These are phyloP conservation scores for Dipus sagitta DNA, from an alignment of 2,797 vertebrate species.

Conservation along the genomic window DNA sequence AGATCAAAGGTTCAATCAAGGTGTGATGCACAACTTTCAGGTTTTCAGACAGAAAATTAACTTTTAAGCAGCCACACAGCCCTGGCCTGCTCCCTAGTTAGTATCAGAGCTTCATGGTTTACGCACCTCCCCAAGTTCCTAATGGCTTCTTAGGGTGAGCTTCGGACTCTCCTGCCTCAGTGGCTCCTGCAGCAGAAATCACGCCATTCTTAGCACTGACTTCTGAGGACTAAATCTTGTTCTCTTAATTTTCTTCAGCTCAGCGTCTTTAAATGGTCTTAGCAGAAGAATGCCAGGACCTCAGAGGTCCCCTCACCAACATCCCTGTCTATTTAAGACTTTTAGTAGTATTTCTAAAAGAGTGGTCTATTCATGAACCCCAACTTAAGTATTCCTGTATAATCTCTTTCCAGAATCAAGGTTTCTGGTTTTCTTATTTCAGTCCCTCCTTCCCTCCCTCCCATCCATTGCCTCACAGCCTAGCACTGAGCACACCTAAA, in stretches of 20 bases:
- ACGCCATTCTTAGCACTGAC: rapidly evolving
- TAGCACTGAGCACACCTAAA: neutral
- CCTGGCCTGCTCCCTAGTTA: neutral
- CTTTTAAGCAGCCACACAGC: neutral
- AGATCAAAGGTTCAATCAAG: neutral
- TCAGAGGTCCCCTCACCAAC: neutral
- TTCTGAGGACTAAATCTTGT: neutral
- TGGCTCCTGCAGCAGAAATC: neutral
- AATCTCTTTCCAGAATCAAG: neutral
- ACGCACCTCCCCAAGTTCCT: neutral
- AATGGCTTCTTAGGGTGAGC: neutral
- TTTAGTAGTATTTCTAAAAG: neutral
- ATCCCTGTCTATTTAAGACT: neutral
- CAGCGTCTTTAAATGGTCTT: neutral
- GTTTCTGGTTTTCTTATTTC: neutral
- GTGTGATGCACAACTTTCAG: neutral
- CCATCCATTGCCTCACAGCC: neutral
- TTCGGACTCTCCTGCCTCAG: neutral
- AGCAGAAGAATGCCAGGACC: neutral
- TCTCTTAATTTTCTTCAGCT: neutral
- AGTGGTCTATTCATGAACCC: neutral
- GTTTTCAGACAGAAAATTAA: constrained; percentile 20
- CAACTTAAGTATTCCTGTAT: neutral
- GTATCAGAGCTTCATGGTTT: neutral
- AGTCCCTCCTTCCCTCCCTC: neutral